These are phyloP conservation scores for Gymnosoma rotundatum DNA, from an alignment of 2,888 invertebrate genomes.

Conservation along the genomic window DNA sequence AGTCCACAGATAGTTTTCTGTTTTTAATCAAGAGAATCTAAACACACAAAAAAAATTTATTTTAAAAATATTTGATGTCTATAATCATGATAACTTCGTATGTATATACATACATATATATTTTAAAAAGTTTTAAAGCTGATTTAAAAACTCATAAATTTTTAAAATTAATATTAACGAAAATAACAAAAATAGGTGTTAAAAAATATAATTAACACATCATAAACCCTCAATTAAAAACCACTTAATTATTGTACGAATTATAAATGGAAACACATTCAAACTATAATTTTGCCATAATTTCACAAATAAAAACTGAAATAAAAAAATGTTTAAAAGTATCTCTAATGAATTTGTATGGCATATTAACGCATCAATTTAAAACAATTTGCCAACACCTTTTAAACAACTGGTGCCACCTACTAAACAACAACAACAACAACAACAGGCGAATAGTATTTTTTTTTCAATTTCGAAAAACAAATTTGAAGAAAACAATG, in stretches of 20 bases:
- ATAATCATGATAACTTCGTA: conserved; percentile 19
- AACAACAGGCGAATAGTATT: conserved; percentile 9
- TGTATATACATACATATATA: not conserved
- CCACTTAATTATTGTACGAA: conserved; percentile 39
- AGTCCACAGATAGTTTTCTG: too few relatives aligned
- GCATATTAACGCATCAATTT: conserved; percentile 64
- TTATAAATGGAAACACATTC: conserved; percentile 24
- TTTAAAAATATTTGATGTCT: not conserved
- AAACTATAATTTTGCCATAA: conserved; percentile 52
- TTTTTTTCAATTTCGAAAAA: conserved; percentile 10
- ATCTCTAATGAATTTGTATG: conserved; percentile 69
- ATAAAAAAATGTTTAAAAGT: conserved; percentile 39
- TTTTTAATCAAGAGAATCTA: too few relatives aligned
- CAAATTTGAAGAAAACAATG: not conserved
- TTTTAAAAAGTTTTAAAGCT: conserved; percentile 8
- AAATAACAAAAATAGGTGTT: not conserved
- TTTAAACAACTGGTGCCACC: conserved; percentile 53
- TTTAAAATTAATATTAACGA: not conserved
- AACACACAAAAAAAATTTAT: too few relatives aligned
- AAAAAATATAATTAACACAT: conserved; percentile 27
- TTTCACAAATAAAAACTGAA: conserved; percentile 27
- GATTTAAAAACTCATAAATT: conserved; percentile 3
- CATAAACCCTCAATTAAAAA: conserved; percentile 41
- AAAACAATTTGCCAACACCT: conserved; percentile 63
- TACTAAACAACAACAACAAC: conserved; percentile 4